Percentiles rank a stretch among this genome's conserved stretches.
phyloP scores from a whole-genome alignment of 2,113 vertebrate species.

The Mustelus asterias region DNA sequence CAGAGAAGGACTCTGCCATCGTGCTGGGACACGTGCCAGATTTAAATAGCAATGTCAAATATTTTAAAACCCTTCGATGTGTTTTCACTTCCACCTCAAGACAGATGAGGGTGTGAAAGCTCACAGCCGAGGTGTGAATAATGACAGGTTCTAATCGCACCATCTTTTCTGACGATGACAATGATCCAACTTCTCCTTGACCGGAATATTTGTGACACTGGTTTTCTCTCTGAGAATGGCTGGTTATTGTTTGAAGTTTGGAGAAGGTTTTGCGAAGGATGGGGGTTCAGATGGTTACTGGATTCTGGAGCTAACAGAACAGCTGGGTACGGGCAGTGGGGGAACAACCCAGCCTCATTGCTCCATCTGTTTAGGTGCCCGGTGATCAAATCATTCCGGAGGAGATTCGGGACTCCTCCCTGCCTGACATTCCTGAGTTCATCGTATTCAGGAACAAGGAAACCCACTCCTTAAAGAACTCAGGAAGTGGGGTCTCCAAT shows the following conservation, averaged over 20 bases:
- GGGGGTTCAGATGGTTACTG: background rate
- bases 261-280: background rate
- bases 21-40: background rate
- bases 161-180: background rate
- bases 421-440: background rate
- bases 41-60: background rate
- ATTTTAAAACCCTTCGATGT: background rate
- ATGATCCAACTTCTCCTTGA: background rate
- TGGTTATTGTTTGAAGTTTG: background rate
- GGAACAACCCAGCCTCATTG: background rate
- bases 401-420: background rate
- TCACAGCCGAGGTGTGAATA: background rate
- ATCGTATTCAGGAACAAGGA: too few relatives aligned
- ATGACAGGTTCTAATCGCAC: background rate
- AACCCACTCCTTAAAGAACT: too few relatives aligned
- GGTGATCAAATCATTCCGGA: background rate
- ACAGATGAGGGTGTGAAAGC: background rate
- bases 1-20: too few relatives aligned
- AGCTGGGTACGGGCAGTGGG: background rate
- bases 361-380: background rate
- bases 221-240: background rate
- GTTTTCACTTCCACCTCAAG: background rate
- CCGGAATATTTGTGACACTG: background rate
- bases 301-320: background rate
- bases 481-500: too few relatives aligned